Percentiles rank a stretch among this genome's conserved stretches.
Conservation (phyloP, 2,113 vertebrate species). For the Xiphophorus maculatus region DNA sequence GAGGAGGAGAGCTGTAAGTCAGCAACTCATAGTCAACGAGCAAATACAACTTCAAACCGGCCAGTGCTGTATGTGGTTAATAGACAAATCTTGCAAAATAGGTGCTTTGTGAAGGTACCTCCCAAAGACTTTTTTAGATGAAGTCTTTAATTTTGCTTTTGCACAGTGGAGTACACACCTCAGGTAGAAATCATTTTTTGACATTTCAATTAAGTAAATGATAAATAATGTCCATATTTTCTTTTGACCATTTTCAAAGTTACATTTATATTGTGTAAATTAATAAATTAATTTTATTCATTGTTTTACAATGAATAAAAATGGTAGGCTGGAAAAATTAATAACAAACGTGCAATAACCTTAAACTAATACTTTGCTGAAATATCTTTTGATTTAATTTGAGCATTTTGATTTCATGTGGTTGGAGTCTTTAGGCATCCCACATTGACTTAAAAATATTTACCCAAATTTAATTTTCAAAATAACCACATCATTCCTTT, state of each 20-base stretch:
- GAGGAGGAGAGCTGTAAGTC: conserved; percentile 78
- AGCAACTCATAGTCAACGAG: conserved; percentile 19
- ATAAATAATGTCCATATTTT: no score
- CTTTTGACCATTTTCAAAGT: no score
- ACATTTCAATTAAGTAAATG: no score
- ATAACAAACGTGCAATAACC: no score
- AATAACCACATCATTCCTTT: no score
- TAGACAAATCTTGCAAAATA: not conserved
- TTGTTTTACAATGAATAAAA: no score
- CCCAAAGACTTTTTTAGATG: not conserved
- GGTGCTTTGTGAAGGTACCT: not conserved
- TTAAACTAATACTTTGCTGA: not conserved
- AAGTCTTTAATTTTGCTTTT: not conserved
- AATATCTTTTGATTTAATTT: not conserved
- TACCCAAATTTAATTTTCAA: not conserved
- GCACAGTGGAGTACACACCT: not conserved
- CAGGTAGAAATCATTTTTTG: not conserved
- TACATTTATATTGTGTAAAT: no score
- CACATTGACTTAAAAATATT: not conserved
- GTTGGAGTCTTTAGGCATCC: no score
- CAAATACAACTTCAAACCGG: not conserved
- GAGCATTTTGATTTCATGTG: not conserved
- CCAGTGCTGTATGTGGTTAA: not conserved
- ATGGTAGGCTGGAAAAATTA: no score
- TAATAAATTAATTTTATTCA: no score